Base-by-base conservation (phyloP, 2,797 vertebrate genomes). In the Darevskia nairensis region DNA sequence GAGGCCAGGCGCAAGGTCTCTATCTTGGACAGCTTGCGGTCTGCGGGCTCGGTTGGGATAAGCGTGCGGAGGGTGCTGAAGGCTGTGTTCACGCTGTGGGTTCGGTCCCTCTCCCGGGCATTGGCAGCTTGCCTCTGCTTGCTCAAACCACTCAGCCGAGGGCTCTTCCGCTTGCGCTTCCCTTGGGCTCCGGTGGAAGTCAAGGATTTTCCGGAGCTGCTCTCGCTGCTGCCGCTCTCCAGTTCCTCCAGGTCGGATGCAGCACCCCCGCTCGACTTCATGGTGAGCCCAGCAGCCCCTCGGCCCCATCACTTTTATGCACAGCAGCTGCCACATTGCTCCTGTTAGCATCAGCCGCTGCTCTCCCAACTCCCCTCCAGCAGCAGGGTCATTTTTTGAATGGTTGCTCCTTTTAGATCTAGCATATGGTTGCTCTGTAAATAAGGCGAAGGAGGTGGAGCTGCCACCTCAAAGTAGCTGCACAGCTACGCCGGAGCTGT, bases 1-100 rank as follows among this genome's bases (percentile, higher is more conserved):
- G 98, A 96, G 25, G 98, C 98, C 95, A 98, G 95, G 83, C 98
- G 98, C 93, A 98, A 96, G 44, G 98, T 98, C 97, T 98, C 98
- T 50, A 98, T 97, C 96, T 98, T 98, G 94, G 98, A 98, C 19
- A 98, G 97, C 92, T 98, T 98, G 89, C 98, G 95, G 95, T 98
- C 98, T 0, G 96, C 97, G 1, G 98, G 98, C 80, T 98, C 98
- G 17, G 98, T 98, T 92, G 98, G 98, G 75, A 98, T 98, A 94
- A 98, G 98, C 9, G 97, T 97, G 92, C 98, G 98, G 85, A 98
- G 97, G 32, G 98, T 96, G 32, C 96, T 96, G 97, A 98, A 98
- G 44, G 98, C 98, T 0, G 97, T 94, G 96, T 98, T 98, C 13
- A 98, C 98, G 91, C 98, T 98, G 96, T 98, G 98, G 2, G 98